Base-by-base conservation (phyloP, 1,140 invertebrate genomes). In the Lordiphosa collinella region DNA sequence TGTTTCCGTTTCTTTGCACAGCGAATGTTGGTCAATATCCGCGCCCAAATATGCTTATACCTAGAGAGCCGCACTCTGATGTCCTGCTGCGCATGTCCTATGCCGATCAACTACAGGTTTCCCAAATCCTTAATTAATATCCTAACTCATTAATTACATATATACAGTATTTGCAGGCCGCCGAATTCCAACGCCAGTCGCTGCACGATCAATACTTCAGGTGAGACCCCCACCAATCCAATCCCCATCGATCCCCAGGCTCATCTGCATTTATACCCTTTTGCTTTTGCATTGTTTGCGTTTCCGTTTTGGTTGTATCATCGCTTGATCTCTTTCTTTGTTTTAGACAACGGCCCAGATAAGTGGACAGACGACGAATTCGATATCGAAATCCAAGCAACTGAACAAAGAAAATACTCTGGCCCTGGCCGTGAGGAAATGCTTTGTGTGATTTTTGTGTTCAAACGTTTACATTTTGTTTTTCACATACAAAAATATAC, bases 21-120 rank as follows among this genome's bases (percentile, higher is more conserved):
- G 88, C 88, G 86, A 89, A 89, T 87, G 87, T 89, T 86, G 85
- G 88, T 32, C 88, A 89, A 74, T 89, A 89, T 87, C 88, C 88
- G 63, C 76, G 88, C 47, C 88, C 88, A 87, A 89, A 89, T 89
- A 88, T 89, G 85, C 79, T 89, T 88, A 88, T 89, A 84, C 75
- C 86, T 82, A 85, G 88, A 52, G 88, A 89, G 58, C 88, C 88
- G 40, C 87, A 89, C 65, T 86, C 87, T 49, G 88, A 89, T 66
- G 88, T 89, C 38, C 71, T 89, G 72, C 73, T 89, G 72, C 68
- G 88, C 32, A 89, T 89, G 88, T 88, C 86, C 22, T 89, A 89
- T 69, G 88, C 88, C 63, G 88, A 89, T 79, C 88, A 89, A 62
- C 61, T 89, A 70, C 88, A 89, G 86, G 88, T 89, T 88, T 88